A percentile compares a stretch with the other conserved stretches of the same genome.
These are phyloP conservation scores for Agapornis roseicollis DNA, from an alignment of 2,113 vertebrate species.

Conservation along the genomic window DNA sequence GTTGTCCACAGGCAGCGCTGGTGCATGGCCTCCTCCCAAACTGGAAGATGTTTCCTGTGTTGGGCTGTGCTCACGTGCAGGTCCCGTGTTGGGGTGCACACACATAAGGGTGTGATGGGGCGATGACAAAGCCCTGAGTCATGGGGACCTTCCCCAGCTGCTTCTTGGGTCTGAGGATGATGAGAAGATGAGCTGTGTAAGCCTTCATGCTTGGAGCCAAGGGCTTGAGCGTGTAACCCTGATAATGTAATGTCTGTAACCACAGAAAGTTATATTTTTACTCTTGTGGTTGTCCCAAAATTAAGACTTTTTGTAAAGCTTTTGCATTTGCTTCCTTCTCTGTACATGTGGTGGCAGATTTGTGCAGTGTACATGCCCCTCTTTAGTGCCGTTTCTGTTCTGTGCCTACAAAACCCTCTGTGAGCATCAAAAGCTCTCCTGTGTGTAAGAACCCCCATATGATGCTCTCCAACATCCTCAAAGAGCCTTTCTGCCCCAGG, in stretches of 20 bases:
- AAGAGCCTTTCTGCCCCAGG: background rate
- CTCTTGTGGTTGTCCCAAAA: background rate
- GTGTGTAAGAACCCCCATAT: fast-evolving
- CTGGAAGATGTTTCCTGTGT: background rate
- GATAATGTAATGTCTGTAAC: fast-evolving
- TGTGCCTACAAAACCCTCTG: background rate
- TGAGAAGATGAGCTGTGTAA: background rate
- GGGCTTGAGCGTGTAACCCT: background rate
- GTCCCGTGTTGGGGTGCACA: background rate
- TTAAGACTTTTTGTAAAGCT: background rate
- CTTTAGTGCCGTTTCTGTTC: background rate
- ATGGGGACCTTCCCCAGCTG: background rate
- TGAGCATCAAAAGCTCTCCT: background rate
- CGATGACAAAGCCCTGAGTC: fast-evolving
- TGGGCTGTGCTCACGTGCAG: background rate
- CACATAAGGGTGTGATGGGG: background rate
- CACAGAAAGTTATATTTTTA: fast-evolving
- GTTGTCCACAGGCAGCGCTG: background rate
- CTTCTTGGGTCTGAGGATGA: background rate
- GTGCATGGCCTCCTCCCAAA: too few species aligned
- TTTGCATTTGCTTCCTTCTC: background rate
- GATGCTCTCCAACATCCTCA: background rate
- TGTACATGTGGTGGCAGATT: background rate
- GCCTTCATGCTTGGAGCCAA: background rate
- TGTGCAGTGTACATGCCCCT: background rate